A percentile compares a stretch with the other conserved stretches of the same genome.
Conservation (phyloP, 37 sponge, comb jelly and placozoan genomes). For the Halichondria panicea region DNA sequence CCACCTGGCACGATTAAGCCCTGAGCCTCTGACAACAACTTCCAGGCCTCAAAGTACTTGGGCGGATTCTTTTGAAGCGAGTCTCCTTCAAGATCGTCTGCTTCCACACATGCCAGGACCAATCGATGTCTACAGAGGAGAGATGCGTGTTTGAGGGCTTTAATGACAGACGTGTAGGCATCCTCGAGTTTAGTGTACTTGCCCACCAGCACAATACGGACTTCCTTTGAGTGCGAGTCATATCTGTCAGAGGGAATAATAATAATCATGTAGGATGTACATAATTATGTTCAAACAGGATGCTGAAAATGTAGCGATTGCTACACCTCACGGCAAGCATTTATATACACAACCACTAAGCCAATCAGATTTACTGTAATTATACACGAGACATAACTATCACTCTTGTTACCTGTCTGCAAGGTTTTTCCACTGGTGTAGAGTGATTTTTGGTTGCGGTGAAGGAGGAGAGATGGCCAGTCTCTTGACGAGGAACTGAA, state of each 20-base stretch:
- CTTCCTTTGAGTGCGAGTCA: constrained; percentile 41
- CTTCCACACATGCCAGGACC: constrained; percentile 74
- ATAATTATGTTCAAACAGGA: neutral
- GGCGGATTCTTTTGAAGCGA: constrained; percentile 57
- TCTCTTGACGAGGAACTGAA: constrained; percentile 66
- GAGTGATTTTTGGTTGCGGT: neutral
- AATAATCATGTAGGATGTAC: neutral
- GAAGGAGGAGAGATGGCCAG: constrained; percentile 47
- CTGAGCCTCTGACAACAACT: constrained; percentile 60
- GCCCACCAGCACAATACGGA: constrained; percentile 91
- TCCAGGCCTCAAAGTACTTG: constrained; percentile 86
- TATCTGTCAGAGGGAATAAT: constrained; percentile 32
- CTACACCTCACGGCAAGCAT: neutral
- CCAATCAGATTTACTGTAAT: neutral
- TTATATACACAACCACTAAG: neutral
- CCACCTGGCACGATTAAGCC: constrained; percentile 94
- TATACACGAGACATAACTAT: neutral
- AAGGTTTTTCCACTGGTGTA: constrained; percentile 77
- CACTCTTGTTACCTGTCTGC: constrained; percentile 57
- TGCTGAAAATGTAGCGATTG: neutral
- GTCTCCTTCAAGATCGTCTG: constrained; percentile 78
- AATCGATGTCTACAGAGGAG: constrained; percentile 47
- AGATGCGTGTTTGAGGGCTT: constrained; percentile 90
- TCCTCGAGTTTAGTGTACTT: constrained; percentile 91
- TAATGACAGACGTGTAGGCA: constrained; percentile 87